phyloP scores from a whole-genome alignment of 2,888 invertebrate species.

The Abrostola tripartita region DNA sequence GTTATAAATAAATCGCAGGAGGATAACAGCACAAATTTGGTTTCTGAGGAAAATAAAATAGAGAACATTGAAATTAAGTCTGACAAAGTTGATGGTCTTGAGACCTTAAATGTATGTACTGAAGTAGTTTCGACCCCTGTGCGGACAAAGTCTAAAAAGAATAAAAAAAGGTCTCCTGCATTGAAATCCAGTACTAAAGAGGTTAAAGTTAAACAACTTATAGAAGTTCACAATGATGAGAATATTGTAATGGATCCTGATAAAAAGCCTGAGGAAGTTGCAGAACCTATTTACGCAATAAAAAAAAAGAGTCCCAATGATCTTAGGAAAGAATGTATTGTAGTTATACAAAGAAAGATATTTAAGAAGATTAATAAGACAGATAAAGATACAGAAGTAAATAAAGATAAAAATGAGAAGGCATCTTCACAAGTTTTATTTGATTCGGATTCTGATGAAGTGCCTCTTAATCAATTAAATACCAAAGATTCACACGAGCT shows the following conservation, averaged over 20 bases:
- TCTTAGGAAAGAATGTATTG: slow-evolving; percentile 81
- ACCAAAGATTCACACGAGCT: slow-evolving; percentile 52
- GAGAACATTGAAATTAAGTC: slow-evolving; percentile 18
- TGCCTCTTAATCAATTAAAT: slow-evolving; percentile 71
- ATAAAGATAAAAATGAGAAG: slow-evolving; percentile 37
- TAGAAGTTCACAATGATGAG: slow-evolving; percentile 4
- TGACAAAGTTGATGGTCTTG: not conserved
- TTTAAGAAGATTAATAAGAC: slow-evolving; percentile 64
- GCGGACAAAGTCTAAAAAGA: slow-evolving; percentile 58
- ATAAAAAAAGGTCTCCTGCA: slow-evolving; percentile 44
- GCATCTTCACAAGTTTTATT: slow-evolving; percentile 64
- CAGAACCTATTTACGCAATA: slow-evolving; percentile 29
- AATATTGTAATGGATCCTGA: slow-evolving; percentile 11
- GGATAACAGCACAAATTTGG: slow-evolving; percentile 19
- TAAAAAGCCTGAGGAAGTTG: not conserved
- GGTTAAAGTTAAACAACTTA: slow-evolving; percentile 13
- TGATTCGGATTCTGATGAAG: slow-evolving; percentile 80
- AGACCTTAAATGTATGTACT: slow-evolving; percentile 1
- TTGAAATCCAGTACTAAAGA: slow-evolving; percentile 19
- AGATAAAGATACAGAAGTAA: slow-evolving; percentile 18
- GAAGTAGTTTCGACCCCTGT: slow-evolving; percentile 51
- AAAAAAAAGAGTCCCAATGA: slow-evolving; percentile 75
- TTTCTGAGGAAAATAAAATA: slow-evolving; percentile 12
- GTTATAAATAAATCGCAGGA: slow-evolving; percentile 53
- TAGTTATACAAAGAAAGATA: slow-evolving; percentile 81